phyloP scores from a whole-genome alignment of 2,113 vertebrate genomes.

The Sapayoa aenigma region DNA sequence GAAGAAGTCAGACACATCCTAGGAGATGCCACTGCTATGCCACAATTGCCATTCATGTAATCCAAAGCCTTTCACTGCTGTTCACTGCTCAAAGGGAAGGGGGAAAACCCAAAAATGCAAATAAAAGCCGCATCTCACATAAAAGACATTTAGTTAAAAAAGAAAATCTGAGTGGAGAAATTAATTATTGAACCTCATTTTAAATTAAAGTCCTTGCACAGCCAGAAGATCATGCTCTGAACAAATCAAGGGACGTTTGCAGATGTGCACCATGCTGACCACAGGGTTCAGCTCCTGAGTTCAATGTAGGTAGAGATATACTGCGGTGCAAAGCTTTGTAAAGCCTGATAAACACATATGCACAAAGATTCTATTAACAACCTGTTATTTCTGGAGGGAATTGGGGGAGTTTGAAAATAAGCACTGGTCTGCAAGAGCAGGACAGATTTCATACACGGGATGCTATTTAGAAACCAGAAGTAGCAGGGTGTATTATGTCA shows the following conservation, averaged over 20 bases:
- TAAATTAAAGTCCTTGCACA: background rate
- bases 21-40: background rate
- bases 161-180: background rate
- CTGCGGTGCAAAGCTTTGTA: background rate
- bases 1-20: background rate
- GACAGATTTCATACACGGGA: background rate
- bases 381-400: background rate
- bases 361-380: background rate
- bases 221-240: background rate
- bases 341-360: background rate
- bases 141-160: background rate
- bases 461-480: background rate
- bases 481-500: background rate
- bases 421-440: background rate
- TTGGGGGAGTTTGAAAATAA: fast-evolving
- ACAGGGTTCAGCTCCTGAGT: background rate
- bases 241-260: background rate
- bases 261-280: background rate
- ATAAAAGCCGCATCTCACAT: background rate
- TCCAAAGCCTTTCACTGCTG: background rate
- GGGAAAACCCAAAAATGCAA: background rate
- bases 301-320: background rate
- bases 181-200: background rate
- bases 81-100: background rate
- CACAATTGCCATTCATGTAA: background rate